Evolutionary conservation across 1,140 invertebrate genomes (phyloP), one percentile per base, ranked within the genome.

Genomic region (Zophobas atratus): DNA sequence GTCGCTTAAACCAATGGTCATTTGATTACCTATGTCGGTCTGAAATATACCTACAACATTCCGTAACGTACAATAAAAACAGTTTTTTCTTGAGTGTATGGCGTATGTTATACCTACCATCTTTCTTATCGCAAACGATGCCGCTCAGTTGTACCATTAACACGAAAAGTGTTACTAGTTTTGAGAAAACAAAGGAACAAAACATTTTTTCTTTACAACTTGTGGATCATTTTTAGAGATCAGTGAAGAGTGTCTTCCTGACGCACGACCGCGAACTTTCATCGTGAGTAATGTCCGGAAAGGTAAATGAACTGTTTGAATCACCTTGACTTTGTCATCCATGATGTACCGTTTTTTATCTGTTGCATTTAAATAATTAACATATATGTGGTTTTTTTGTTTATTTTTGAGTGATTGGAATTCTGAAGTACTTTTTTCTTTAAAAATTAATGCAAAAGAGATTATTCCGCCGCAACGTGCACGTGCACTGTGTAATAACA

Each of bases 1-100:
- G 46, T 88, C 88, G n/a, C 89, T 86, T 53, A 88, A 85, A 63
- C 89, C 89, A n/a, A 90, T 90, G 77, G 87, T 85, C 84, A 90
- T 90, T 49, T 89, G 87, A 74, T 88, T 85, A 49, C 87, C 86
- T 38, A 90, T 78, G 80, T 90, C 88, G 77, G 89, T 86, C 76
- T 88, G 84, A 87, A 89, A 90, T 63, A 88, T 86, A 80, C 90
- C 88, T 85, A 84, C 49, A 73, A 72, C 3, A 55, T 20, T 20
- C 20, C 20, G 35, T 20, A 34, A 55, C 34, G 1, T 1, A 55
- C 33, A 55, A 34, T 55, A 32, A 53, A 20, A 6, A n/a, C 4
- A 55, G 6, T 33, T 55, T 32, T 5, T 55, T 8, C 3, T 4
- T 55, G 6, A 1, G 0, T 33, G 1, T 20, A 20, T 20, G 20